These are phyloP conservation scores for Macroteleia sp. DNA, from an alignment of 2,888 invertebrate genomes.

Conservation along the genomic window DNA sequence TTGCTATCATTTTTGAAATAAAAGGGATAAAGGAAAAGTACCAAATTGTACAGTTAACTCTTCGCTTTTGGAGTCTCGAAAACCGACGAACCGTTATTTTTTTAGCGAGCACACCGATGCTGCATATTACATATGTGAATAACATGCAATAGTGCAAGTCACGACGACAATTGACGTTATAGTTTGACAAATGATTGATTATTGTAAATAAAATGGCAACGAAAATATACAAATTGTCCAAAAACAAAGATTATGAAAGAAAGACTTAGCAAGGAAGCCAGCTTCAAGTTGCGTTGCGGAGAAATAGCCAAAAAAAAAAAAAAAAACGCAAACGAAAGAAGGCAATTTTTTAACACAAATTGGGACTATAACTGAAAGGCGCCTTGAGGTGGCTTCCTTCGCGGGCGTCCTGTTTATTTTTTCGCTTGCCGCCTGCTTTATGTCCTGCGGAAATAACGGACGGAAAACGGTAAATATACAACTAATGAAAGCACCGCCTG, in stretches of 20 bases:
- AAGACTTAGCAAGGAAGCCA: slow-evolving; percentile 75
- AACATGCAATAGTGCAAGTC: slow-evolving; percentile 46
- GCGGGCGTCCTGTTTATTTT: slow-evolving; percentile 78
- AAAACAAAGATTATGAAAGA: slow-evolving; percentile 72
- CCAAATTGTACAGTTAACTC: slow-evolving; percentile 40
- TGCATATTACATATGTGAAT: slow-evolving; percentile 52
- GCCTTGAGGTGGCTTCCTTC: slow-evolving; percentile 78
- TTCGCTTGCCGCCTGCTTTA: slow-evolving; percentile 76
- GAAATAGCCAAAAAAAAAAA: too few species aligned
- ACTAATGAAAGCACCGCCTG: slow-evolving; percentile 66
- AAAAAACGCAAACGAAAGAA: too few species aligned
- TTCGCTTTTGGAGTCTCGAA: slow-evolving; percentile 36
- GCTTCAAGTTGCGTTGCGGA: slow-evolving; percentile 38
- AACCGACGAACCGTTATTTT: slow-evolving; percentile 42
- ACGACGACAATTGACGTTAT: slow-evolving; percentile 55
- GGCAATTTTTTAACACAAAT: not conserved
- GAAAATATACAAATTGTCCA: slow-evolving; percentile 79
- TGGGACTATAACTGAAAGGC: not conserved
- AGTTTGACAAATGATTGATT: slow-evolving; percentile 64
- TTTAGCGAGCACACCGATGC: slow-evolving; percentile 38
- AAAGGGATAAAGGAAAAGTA: too few species aligned
- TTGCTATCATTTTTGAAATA: too few species aligned
- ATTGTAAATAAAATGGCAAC: slow-evolving; percentile 78
- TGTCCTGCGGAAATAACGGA: slow-evolving; percentile 75
- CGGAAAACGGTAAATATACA: slow-evolving; percentile 77